These are phyloP conservation scores for Trypoxylon attenuatum DNA, from an alignment of 2,888 invertebrate genomes.

Conservation along the genomic window DNA sequence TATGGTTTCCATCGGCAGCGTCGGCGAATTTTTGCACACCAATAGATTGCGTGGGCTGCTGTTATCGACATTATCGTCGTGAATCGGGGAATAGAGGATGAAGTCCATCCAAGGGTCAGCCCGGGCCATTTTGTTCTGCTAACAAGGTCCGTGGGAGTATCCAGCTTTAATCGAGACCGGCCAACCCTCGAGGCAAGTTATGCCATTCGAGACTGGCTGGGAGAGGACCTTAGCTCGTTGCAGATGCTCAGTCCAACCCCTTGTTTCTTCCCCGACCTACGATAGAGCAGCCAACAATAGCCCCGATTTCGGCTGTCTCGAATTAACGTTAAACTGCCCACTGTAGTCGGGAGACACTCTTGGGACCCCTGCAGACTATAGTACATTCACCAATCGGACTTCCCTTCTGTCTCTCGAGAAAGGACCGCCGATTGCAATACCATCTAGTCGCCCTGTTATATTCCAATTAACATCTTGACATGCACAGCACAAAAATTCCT, in stretches of 20 bases:
- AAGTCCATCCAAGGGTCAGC: slow-evolving; percentile 13
- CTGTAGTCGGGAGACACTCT: slow-evolving; percentile 48
- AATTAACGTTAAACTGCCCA: slow-evolving; percentile 55
- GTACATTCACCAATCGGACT: slow-evolving; percentile 18
- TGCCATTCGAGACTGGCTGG: slow-evolving; percentile 38
- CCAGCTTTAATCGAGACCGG: slow-evolving; percentile 54
- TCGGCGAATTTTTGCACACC: too few relatives aligned
- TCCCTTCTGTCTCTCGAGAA: slow-evolving; percentile 1
- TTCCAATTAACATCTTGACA: neutral
- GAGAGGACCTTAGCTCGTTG: slow-evolving; percentile 29
- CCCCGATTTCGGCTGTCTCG: slow-evolving; percentile 30
- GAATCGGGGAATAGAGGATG: neutral
- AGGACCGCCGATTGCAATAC: neutral
- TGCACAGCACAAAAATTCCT: neutral
- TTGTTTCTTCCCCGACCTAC: slow-evolving; percentile 44
- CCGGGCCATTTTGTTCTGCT: slow-evolving; percentile 44
- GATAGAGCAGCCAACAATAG: slow-evolving; percentile 43
- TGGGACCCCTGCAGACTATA: slow-evolving; percentile 33
- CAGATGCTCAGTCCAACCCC: slow-evolving; percentile 21
- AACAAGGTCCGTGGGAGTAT: slow-evolving; percentile 42
- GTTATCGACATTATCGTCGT: slow-evolving; percentile 1
- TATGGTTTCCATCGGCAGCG: too few relatives aligned
- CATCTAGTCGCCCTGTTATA: neutral
- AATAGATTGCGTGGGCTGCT: too few relatives aligned
- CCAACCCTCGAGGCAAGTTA: slow-evolving; percentile 54